Evolutionary conservation across 2,888 invertebrate species (phyloP), one percentile per base, ranked within the genome.

Genomic region (Hyles lineata): DNA sequence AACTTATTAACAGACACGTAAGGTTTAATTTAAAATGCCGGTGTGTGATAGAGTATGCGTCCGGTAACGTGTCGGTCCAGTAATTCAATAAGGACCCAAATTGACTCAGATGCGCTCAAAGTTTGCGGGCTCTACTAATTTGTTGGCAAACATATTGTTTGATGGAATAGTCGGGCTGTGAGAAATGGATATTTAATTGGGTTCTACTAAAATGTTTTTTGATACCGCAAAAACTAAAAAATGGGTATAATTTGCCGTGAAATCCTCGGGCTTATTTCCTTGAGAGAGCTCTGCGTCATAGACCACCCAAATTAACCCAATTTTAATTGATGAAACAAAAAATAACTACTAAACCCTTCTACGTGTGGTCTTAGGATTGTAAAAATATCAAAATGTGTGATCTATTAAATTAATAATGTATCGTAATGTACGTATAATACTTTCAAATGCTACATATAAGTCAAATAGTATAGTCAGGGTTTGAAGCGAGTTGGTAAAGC

Each of bases 71-170:
- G 92, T 90, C 86, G 88, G 91, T 83, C 84, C 74, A 87, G 90
- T 93, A 92, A 93, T 92, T 93, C 90, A 93, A 93, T 93, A 92
- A 93, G 90, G 92, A 87, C 90, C 92, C 87, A 92, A 93, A 92
- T 93, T 92, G 92, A 92, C 90, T 92, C 88, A 87, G 90, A 93
- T 92, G 92, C 87, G 89, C 84, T 85, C 83, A 80, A 87, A 90
- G 91, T 91, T 89, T 91, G 90, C 85, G 91, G 90, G 79, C 32
- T 73, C 80, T 82, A 85, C 89, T 90, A 92, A 92, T 92, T 93
- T 92, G 92, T 89, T 90, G 80, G 89, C 88, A 90, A 92, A 93
- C 91, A 91, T 90, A 90, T 90, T 90, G 89, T 89, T 89, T 88
- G 90, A 89, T 83, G 86, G 86, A 83, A 55, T 70, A 55, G 52